Evolutionary conservation across 1,140 invertebrate genomes (phyloP), one percentile per base, ranked within the genome.

Genomic region (Microplitis mediator): DNA sequence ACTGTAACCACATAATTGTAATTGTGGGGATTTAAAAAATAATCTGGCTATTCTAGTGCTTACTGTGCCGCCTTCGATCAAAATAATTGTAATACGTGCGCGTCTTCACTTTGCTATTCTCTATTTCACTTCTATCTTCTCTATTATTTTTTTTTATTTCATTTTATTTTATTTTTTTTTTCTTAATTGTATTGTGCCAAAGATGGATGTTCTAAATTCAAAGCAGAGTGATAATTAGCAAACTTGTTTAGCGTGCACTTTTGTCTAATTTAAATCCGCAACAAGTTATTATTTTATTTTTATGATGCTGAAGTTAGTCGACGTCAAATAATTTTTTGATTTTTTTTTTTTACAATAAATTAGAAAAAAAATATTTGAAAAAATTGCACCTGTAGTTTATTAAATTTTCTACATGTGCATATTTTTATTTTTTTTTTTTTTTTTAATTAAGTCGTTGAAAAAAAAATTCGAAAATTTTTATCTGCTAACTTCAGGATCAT

Each of bases 161-260:
- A n/a, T 58, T 34, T 69, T 36, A 35, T 60, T 69, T 61, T 64
- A 35, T 58, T 71, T 64, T 71, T 71, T 68, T 64, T 73, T 75
- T 68, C 36, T 14, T 73, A 71, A 71, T 71, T 70, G 58, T 73
- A 75, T 71, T 73, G 74, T 75, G 74, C 74, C 74, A 75, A 75
- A 75, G 74, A 75, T 75, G 74, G 71, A 75, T 75, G 71, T 75
- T 75, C 68, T 68, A 75, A 73, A 73, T 71, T 73, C 61, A 16
- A 69, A 58, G 74, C 36, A 54, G 51, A 75, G 54, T 51, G 39
- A 58, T 54, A 13, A 54, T 68, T 68, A 71, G 71, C 74, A 73
- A 75, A 73, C 68, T 75, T 73, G 63, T 69, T 35, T 58, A 32
- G 39, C 39, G 39, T 45, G 39, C 39, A 45, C 39, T 45, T 45